These are phyloP conservation scores for Centrocercus urophasianus DNA, from an alignment of 2,113 vertebrate species.

Conservation along the genomic window DNA sequence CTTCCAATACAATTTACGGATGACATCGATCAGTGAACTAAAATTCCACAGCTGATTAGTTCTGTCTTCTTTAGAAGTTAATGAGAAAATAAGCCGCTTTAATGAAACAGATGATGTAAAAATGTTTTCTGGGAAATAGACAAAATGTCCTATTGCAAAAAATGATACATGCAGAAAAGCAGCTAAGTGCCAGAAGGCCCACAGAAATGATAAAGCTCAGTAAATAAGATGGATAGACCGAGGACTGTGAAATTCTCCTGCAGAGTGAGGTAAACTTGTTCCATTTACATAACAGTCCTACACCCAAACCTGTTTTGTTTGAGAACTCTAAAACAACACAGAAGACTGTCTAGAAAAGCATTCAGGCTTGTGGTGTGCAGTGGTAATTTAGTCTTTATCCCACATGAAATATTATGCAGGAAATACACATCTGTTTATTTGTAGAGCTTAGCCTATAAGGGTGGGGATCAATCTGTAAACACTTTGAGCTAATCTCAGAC, in stretches of 20 bases:
- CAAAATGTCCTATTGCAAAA: neutral
- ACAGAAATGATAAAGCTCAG: neutral
- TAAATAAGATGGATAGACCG: conserved; percentile 16
- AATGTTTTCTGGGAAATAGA: neutral
- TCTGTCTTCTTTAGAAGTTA: conserved; percentile 23
- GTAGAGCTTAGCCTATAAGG: conserved; percentile 21
- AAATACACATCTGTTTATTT: conserved; percentile 13
- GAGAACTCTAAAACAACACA: neutral
- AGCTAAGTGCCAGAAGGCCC: neutral
- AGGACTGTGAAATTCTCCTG: neutral
- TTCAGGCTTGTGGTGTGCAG: neutral
- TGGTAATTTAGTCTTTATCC: conserved; percentile 44
- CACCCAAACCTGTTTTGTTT: neutral
- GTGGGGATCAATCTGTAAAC: neutral
- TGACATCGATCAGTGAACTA: neutral
- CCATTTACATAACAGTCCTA: neutral
- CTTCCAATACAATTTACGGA: conserved; percentile 35
- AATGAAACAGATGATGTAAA: neutral
- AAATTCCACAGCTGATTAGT: conserved; percentile 27
- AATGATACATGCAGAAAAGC: neutral
- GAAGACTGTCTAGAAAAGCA: neutral
- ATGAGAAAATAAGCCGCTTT: conserved; percentile 37
- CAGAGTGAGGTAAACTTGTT: neutral
- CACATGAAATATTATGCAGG: conserved; percentile 19
- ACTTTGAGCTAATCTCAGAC: conserved; percentile 6